Percentiles rank a stretch among this genome's conserved stretches.
These are phyloP conservation scores for Coenobita brevimanus DNA, from an alignment of 1,140 invertebrate genomes.

Conservation along the genomic window DNA sequence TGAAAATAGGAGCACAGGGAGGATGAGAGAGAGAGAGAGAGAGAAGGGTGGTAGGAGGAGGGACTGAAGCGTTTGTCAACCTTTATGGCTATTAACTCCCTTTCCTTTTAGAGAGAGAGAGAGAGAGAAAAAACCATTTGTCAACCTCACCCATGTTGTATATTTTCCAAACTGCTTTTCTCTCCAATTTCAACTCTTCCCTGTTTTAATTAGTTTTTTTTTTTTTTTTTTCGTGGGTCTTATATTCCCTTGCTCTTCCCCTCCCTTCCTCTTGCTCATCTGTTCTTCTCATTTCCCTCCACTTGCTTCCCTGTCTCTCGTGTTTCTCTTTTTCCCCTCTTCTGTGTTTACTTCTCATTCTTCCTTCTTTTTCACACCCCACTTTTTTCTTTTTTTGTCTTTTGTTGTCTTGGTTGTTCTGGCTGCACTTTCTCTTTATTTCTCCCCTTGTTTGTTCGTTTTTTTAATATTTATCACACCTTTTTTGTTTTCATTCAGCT, in stretches of 20 bases:
- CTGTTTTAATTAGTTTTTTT: neutral
- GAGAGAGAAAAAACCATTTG: neutral
- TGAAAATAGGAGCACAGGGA: neutral
- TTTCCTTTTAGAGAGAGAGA: too few relatives aligned
- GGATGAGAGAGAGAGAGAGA: neutral
- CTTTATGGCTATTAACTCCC: too few relatives aligned
- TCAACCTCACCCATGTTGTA: neutral
- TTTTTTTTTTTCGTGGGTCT: neutral
- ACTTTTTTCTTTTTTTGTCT: neutral
- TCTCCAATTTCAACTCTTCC: neutral
- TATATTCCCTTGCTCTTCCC: neutral
- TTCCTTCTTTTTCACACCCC: neutral
- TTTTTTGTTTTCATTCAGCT: too few relatives aligned
- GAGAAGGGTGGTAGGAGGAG: neutral
- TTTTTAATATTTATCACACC: too few relatives aligned
- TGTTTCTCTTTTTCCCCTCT: too few relatives aligned
- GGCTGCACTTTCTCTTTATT: neutral
- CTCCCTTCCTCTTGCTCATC: neutral
- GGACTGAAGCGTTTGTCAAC: too few relatives aligned
- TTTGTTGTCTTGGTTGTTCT: neutral
- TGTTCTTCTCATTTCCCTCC: too few relatives aligned
- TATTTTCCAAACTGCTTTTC: neutral
- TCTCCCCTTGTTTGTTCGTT: neutral
- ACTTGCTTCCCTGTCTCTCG: too few relatives aligned
- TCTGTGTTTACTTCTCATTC: neutral